phyloP scores from a whole-genome alignment of 1,140 invertebrate genomes.

The Parasteatoda tepidariorum region DNA sequence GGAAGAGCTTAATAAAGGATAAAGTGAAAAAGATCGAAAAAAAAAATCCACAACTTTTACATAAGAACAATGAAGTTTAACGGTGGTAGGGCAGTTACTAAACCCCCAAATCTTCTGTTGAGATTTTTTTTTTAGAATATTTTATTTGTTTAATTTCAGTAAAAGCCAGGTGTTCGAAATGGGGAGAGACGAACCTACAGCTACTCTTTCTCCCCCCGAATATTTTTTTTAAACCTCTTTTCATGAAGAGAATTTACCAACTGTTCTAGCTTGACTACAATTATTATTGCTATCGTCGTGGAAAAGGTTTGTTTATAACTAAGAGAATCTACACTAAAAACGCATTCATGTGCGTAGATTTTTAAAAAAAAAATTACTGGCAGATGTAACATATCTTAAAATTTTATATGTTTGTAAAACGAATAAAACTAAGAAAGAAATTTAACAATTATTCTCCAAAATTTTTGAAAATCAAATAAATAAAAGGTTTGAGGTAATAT shows the following conservation, averaged over 20 bases:
- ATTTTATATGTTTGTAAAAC: no score
- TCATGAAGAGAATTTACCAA: no score
- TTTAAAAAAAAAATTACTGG: no score
- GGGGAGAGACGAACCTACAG: not conserved
- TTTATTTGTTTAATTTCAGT: not conserved
- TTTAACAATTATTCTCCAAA: no score
- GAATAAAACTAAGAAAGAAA: no score
- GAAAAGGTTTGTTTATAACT: no score
- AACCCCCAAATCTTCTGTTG: not conserved
- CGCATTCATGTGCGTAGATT: no score
- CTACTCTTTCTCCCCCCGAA: not conserved
- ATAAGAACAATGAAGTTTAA: constrained; percentile 29
- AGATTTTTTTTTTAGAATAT: no score
- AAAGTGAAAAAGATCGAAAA: constrained; percentile 8
- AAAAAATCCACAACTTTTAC: constrained; percentile 3
- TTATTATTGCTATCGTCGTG: not conserved
- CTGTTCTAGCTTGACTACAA: not conserved
- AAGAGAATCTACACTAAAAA: no score
- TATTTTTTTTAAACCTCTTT: not conserved
- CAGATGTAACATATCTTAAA: no score
- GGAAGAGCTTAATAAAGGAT: constrained; percentile 1
- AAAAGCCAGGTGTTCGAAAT: constrained; percentile 36
- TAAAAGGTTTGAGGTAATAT: no score
- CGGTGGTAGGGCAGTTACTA: not conserved
- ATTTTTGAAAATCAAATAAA: no score